Evolutionary conservation across 2,888 invertebrate genomes (phyloP), one percentile per base, ranked within the genome.

Genomic region (Melipona bicolor): DNA sequence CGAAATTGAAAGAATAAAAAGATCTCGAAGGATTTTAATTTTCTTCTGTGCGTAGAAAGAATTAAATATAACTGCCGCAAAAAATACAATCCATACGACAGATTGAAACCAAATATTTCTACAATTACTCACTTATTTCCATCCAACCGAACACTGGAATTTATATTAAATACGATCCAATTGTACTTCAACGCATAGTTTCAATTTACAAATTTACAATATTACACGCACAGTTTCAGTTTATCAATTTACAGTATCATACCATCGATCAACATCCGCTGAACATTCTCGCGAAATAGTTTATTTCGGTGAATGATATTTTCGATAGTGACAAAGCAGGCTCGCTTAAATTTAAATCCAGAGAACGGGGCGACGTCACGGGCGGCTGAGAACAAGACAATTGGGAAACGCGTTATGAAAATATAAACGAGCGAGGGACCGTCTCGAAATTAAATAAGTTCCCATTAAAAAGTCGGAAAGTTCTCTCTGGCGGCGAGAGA

Each of bases 401-500:
- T 52, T 21, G 27, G 2, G 49, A 5, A 43, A 52, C 24, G 17
- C 56, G 62, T 50, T 71, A 65, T 52, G 80, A 71, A 71, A 59
- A 67, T 36, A 71, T 59, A 72, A 80, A 64, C n/a, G 52, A 54
- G 2, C 27, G 17, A 17, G 19, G 15, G 15, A 21, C 17, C 13
- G 50, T 19, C 19, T 4, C 71, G 43, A 62, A 72, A 77, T 81
- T 72, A 68, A 79, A 76, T 76, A 76, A 77, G 70, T 77, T 59
- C 59, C n/a, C 32, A 50, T 81, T 72, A 81, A 77, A 81, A 81
- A 72, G 54, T 65, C 72, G 17, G 59, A 9, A 65, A 56, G 24
- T 59, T 36, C 52, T 19, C 49, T 24, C 54, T 43, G n/a, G 19
- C n/a, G 3, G 52, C 32, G 13, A 27, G 69, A 9, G 9, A 9